phyloP scores from a whole-genome alignment of 1,140 invertebrate species.

The Diabrotica undecimpunctata region DNA sequence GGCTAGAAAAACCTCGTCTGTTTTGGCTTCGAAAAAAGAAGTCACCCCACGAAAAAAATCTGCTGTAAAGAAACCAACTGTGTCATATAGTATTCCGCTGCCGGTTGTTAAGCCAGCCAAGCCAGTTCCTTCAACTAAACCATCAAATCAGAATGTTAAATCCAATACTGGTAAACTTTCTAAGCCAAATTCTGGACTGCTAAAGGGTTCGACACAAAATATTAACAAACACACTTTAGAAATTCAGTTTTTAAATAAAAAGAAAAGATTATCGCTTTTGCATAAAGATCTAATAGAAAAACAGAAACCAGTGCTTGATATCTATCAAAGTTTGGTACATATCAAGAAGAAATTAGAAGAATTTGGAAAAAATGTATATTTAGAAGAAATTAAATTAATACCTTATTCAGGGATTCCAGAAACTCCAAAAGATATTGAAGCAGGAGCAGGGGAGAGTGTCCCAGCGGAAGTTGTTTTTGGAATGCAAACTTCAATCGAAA shows the following conservation, averaged over 20 bases:
- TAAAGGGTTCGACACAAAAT: constrained; percentile 15
- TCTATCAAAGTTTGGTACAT: constrained; percentile 36
- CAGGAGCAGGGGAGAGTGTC: constrained; percentile 27
- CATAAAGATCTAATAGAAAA: constrained; percentile 38
- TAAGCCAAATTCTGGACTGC: constrained; percentile 22
- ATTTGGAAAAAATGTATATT: constrained; percentile 29
- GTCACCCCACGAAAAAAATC: neutral
- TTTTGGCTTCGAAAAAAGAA: constrained; percentile 6
- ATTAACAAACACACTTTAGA: constrained; percentile 37
- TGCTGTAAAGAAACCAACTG: neutral
- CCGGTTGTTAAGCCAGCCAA: constrained; percentile 25
- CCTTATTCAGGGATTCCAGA: no score
- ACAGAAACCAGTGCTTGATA: constrained; percentile 37
- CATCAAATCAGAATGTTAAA: constrained; percentile 4
- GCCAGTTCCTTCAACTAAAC: constrained; percentile 16
- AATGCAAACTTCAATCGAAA: constrained; percentile 36
- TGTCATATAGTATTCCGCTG: constrained; percentile 24
- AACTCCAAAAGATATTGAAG: no score
- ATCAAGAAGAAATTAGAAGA: constrained; percentile 41
- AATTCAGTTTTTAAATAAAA: constrained; percentile 41
- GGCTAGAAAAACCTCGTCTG: neutral
- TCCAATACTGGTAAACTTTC: constrained; percentile 5
- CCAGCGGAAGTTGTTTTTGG: constrained; percentile 27
- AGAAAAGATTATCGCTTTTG: constrained; percentile 33
- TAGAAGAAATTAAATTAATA: no score